phyloP scores from a whole-genome alignment of 2,113 vertebrate genomes.

The Cepphus grylle region DNA sequence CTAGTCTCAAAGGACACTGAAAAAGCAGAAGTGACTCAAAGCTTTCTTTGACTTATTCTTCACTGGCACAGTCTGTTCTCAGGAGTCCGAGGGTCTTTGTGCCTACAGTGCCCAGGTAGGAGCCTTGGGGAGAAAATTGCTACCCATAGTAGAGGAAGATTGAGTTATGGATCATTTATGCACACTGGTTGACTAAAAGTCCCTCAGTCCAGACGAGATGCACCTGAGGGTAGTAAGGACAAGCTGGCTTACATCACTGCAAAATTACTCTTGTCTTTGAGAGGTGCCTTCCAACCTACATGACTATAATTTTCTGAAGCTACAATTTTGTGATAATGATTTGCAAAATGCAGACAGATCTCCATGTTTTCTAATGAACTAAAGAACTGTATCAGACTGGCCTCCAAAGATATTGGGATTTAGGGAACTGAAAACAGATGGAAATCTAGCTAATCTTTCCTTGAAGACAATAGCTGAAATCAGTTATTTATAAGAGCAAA shows the following conservation, averaged over 20 bases:
- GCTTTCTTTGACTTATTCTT: neutral
- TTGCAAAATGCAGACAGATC: neutral
- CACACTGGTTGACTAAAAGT: neutral
- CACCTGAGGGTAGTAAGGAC: neutral
- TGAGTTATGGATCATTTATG: neutral
- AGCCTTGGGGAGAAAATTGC: neutral
- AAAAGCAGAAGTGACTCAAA: neutral
- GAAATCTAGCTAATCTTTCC: neutral
- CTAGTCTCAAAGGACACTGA: neutral
- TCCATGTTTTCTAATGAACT: neutral
- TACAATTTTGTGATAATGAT: neutral
- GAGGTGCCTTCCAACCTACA: neutral
- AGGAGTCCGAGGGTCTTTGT: neutral
- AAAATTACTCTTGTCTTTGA: neutral
- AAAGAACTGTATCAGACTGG: neutral
- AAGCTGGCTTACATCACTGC: neutral
- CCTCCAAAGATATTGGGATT: neutral
- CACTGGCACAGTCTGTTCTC: neutral
- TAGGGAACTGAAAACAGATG: neutral
- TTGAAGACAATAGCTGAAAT: neutral
- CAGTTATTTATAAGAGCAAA: neutral
- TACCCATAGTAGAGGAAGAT: neutral
- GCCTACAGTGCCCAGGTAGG: neutral
- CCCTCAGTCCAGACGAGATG: neutral
- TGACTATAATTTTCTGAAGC: neutral